Evolutionary conservation across 2,113 vertebrate species (phyloP).

Genomic region (Sinocyclocheilus maitianheensis): DNA sequence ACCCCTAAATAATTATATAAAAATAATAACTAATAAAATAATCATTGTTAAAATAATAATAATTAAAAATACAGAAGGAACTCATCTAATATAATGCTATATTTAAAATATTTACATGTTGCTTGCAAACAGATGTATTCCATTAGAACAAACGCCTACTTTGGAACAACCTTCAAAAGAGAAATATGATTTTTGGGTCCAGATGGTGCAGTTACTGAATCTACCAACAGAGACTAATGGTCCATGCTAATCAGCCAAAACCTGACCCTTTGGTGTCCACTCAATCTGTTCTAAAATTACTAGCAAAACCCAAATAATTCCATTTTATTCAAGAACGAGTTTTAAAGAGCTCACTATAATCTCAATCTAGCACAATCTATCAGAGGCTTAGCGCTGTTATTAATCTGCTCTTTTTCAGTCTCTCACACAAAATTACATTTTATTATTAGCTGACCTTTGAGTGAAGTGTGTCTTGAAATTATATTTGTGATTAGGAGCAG

Average conservation of each 20-base stretch:
- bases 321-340: background rate
- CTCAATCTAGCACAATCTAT: background rate
- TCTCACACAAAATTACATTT: conserved; percentile 13
- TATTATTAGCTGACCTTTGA: conserved; percentile 43
- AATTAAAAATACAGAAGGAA: no score
- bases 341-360: conserved; percentile 15
- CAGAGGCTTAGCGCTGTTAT: background rate
- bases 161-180: conserved; percentile 1
- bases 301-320: conserved; percentile 24
- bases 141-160: background rate
- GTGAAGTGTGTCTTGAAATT: conserved; percentile 48
- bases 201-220: conserved; percentile 23
- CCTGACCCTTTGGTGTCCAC: background rate
- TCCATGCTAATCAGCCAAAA: conserved; percentile 14
- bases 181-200: conserved; percentile 5
- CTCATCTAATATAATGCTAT: background rate
- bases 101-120: background rate
- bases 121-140: background rate
- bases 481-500: conserved; percentile 38
- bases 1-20: no score
- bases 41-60: no score
- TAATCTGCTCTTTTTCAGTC: conserved; percentile 4
- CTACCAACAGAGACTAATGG: conserved; percentile 18
- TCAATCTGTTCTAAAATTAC: conserved; percentile 21
- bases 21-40: no score